Evolutionary conservation across 2,113 vertebrate species (phyloP), one percentile per base, ranked within the genome.

Genomic region (Pleuronectes platessa): DNA sequence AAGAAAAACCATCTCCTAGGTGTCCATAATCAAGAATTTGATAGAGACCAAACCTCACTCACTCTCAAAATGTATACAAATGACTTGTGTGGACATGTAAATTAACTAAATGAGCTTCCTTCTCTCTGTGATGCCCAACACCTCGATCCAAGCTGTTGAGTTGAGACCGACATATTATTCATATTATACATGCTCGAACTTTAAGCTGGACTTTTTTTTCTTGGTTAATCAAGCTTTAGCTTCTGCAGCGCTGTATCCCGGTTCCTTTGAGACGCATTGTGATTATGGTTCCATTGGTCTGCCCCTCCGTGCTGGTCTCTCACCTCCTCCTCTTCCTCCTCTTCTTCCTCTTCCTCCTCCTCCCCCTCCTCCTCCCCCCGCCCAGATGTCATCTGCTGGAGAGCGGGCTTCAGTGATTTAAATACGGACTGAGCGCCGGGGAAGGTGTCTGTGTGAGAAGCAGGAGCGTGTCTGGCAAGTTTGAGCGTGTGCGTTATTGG

Each of bases 341-440:
- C 47, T 3, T 17, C 45, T 15, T 6, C 47, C 47, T 6, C 47
- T 14, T 18, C 40, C 15, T 31, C 63, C 12, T 24, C 3, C 12
- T 6, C 26, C 11, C 2, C 18, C 18, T 14, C 47, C 47, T 2
- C 47, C 47, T 6, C 47, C 47, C 47, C 47, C 15, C 17, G 7
- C 67, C n/a, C 71, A 65, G 63, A 70, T 68, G 77, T 78, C 79
- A 83, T 64, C 72, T 53, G 40, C 59, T 1, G 53, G 49, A 73
- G 79, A 75, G 45, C 53, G 70, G 64, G 49, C 61, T 8, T 23
- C 73, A 1, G 71, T 68, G 70, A 89, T 88, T 92, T 90, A 88
- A 91, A 88, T 56, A 47, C 15, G 56, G 81, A 49, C 77, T 58
- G 56, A 77, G 83, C 80, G 54, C n/a, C 4, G 20, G 79, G 76